Percentiles rank a stretch among this genome's conserved stretches.
These are phyloP conservation scores for Lamellibrachia luymesi DNA, from an alignment of 1,140 invertebrate genomes.

Conservation along the genomic window DNA sequence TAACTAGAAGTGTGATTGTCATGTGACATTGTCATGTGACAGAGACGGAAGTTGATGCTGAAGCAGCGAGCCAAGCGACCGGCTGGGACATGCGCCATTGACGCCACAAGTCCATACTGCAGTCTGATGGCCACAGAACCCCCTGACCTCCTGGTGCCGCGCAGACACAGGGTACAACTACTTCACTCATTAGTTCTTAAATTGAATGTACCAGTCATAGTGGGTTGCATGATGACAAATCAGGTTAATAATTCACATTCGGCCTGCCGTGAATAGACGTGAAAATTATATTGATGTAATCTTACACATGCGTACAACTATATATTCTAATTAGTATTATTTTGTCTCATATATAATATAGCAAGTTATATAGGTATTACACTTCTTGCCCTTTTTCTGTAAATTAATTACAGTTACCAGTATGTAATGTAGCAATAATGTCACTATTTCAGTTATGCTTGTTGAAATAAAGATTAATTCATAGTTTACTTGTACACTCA, in stretches of 20 bases:
- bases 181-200: too few relatives aligned
- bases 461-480: neutral
- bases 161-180: neutral
- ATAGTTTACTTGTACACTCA: neutral
- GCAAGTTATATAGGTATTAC: too few relatives aligned
- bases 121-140: neutral
- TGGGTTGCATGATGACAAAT: too few relatives aligned
- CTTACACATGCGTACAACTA: too few relatives aligned
- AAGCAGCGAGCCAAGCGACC: neutral
- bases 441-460: neutral
- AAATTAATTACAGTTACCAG: neutral
- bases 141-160: neutral
- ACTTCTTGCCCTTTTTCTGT: too few relatives aligned
- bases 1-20: neutral
- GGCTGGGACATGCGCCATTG: neutral
- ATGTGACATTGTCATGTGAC: neutral
- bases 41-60: neutral
- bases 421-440: neutral
- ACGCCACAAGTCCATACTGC: neutral
- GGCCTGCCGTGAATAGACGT: too few relatives aligned
- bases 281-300: too few relatives aligned
- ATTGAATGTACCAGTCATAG: too few relatives aligned
- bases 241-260: too few relatives aligned
- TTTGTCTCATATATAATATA: too few relatives aligned
- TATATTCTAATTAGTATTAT: too few relatives aligned